Evolutionary conservation across 1,140 invertebrate species (phyloP).

Genomic region (Danaus melanippus): DNA sequence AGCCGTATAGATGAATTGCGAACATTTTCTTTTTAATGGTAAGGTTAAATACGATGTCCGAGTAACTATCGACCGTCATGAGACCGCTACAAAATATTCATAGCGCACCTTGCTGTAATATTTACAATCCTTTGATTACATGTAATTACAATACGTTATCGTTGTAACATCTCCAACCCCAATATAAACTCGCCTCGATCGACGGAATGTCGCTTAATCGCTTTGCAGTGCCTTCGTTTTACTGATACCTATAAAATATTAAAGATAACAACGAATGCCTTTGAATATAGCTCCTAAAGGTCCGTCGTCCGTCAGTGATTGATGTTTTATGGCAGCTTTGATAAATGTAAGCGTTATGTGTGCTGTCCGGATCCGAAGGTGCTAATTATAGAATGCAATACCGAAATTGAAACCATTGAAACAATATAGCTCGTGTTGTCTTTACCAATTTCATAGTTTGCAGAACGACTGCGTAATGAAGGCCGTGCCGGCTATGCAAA

Average conservation of each 20-base stretch:
- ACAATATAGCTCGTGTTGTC: conserved; percentile 65
- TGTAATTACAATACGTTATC: conserved; percentile 48
- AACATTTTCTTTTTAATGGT: conserved; percentile 71
- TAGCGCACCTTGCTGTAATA: conserved; percentile 43
- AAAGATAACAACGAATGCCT: conserved; percentile 65
- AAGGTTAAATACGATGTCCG: conserved; percentile 63
- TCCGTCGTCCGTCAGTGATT: conserved; percentile 42
- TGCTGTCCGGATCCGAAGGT: conserved; percentile 39
- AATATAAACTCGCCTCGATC: conserved; percentile 30
- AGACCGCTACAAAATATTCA: conserved; percentile 47
- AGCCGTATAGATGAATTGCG: conserved; percentile 69
- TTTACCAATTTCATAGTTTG: conserved; percentile 69
- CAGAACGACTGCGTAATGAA: conserved; percentile 68
- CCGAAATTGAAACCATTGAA: conserved; percentile 68
- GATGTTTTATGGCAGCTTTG: conserved; percentile 58
- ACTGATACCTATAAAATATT: conserved; percentile 69
- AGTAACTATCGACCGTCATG: conserved; percentile 34
- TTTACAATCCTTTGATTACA: conserved; percentile 59
- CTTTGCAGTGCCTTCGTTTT: conserved; percentile 65
- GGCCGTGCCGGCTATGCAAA: conserved; percentile 65
- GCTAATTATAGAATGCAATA: conserved; percentile 70
- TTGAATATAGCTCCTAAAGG: conserved; percentile 42
- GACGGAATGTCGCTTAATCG: conserved; percentile 63
- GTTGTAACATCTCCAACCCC: conserved; percentile 26
- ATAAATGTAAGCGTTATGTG: conserved; percentile 51